These are phyloP conservation scores for Drosophila subobscura DNA, from an alignment of 1,140 invertebrate species.

Conservation along the genomic window DNA sequence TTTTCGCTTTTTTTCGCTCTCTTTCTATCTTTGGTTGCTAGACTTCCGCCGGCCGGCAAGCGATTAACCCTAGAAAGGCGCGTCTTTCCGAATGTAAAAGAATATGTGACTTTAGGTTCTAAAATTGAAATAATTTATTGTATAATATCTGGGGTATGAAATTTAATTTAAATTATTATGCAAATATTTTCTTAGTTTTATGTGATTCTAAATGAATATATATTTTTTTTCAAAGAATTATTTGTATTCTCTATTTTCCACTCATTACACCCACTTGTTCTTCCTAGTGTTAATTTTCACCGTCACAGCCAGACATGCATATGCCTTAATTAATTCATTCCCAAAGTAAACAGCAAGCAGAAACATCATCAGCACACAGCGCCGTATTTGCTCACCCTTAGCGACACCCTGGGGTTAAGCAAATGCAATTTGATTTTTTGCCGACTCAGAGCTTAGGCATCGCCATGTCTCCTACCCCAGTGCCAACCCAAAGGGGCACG, in stretches of 20 bases:
- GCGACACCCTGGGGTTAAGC: slow-evolving; percentile 54
- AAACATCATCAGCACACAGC: not conserved
- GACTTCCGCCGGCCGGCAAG: slow-evolving; percentile 16
- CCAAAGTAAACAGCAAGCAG: slow-evolving; percentile 32
- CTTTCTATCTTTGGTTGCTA: not conserved
- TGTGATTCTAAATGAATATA: too few species aligned
- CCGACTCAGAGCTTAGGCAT: slow-evolving; percentile 53
- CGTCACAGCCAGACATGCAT: slow-evolving; percentile 4
- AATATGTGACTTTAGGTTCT: not conserved
- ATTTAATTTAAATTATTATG: not conserved
- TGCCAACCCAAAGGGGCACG: not conserved
- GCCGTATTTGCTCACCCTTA: slow-evolving; percentile 23
- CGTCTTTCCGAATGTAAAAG: not conserved
- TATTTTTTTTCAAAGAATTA: too few species aligned
- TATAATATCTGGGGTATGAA: too few species aligned
- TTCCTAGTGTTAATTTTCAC: slow-evolving; percentile 12
- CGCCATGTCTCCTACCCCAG: slow-evolving; percentile 7
- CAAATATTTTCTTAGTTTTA: too few species aligned
- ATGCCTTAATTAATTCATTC: slow-evolving; percentile 19
- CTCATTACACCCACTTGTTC: not conserved
- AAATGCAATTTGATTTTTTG: slow-evolving; percentile 42
- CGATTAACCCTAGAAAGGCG: slow-evolving; percentile 54
- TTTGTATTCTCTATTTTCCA: too few species aligned
- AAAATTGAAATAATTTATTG: too few species aligned
- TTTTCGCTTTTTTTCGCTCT: slow-evolving; percentile 6